phyloP scores from a whole-genome alignment of 2,888 invertebrate genomes.

The Megastigmus dorsalis region DNA sequence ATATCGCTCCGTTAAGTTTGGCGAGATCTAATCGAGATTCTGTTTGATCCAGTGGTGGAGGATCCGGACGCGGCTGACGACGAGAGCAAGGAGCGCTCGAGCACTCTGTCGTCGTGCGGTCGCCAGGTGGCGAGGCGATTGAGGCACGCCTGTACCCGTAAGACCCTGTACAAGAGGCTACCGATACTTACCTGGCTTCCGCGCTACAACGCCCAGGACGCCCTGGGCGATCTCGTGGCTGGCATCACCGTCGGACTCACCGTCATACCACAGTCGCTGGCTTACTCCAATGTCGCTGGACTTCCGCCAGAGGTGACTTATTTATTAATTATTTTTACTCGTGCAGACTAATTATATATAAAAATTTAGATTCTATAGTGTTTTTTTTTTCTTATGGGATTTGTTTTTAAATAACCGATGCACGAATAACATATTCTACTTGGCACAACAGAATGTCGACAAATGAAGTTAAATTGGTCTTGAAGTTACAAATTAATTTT shows the following conservation, averaged over 20 bases:
- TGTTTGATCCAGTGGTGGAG: constrained; percentile 64
- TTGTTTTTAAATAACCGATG: not conserved
- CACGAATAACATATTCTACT: no score
- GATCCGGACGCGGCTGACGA: constrained; percentile 47
- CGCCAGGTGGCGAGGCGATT: constrained; percentile 75
- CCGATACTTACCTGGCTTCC: constrained; percentile 88
- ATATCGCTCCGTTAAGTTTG: no score
- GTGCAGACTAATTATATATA: no score
- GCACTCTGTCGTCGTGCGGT: constrained; percentile 67
- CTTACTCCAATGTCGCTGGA: constrained; percentile 87
- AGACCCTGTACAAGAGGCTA: constrained; percentile 83
- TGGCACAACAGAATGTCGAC: no score
- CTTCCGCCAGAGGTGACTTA: constrained; percentile 81
- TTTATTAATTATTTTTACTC: not conserved
- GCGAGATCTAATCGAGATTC: not conserved
- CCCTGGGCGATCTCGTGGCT: constrained; percentile 91
- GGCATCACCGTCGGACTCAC: constrained; percentile 95
- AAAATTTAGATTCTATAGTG: no score
- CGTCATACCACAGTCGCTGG: constrained; percentile 92
- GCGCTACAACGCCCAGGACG: constrained; percentile 82
- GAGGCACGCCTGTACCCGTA: constrained; percentile 79
- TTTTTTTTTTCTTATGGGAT: not conserved
- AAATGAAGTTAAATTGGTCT: not conserved
- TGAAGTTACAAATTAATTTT: not conserved
- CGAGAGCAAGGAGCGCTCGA: constrained; percentile 60